Base-by-base conservation (phyloP, 2,797 vertebrate genomes). In the Sylvia borin region DNA sequence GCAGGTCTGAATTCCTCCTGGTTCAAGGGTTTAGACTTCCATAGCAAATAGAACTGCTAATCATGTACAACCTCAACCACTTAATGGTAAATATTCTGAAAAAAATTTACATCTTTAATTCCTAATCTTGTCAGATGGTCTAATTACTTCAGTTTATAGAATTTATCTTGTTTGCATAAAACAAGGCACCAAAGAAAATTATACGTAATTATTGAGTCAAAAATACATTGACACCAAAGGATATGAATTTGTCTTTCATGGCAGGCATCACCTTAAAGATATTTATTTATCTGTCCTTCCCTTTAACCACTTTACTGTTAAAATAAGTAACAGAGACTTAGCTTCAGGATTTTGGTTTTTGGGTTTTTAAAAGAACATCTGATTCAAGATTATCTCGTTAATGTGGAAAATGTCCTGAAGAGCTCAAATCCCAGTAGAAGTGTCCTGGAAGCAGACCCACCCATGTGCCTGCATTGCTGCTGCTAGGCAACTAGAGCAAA, bases 401-500 rank as follows among this genome's bases (percentile, higher is more conserved):
- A 74, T 61, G 54, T 61, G 14, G 19, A 82, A 95, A 92, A 88
- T 43, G 10, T 32, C 53, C 50, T 19, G 9, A 74, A 74, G 14
- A 67, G 11, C 64, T 64, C 43, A 77, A 92, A 76, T 74, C 54
- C 19, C 54, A 68, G 32, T 3, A 42, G 50, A 74, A 83, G 40
- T 68, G 57, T 32, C 73, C 61, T 67, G 57, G 65, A 77, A 85
- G n/a, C 47, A 71, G 54, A 74, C 27, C 43, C 57, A 65, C 68
- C 81, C 61, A 1, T 42, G 70, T 36, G 20, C 8, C 68, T 78
- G 11, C 24, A 13, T 27, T 58, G 58, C 62, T 85, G 91, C 93
- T 96, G 91, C 91, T 91, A 91, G 90, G 95, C 81, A 94, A 93
- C 93, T 51, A 31, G 88, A 89, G 42, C 61, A n/a, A 72, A 77